Percentiles rank a stretch among this genome's conserved stretches.
phyloP scores from a whole-genome alignment of 2,888 invertebrate species.

The Tricholauxania praeusta region DNA sequence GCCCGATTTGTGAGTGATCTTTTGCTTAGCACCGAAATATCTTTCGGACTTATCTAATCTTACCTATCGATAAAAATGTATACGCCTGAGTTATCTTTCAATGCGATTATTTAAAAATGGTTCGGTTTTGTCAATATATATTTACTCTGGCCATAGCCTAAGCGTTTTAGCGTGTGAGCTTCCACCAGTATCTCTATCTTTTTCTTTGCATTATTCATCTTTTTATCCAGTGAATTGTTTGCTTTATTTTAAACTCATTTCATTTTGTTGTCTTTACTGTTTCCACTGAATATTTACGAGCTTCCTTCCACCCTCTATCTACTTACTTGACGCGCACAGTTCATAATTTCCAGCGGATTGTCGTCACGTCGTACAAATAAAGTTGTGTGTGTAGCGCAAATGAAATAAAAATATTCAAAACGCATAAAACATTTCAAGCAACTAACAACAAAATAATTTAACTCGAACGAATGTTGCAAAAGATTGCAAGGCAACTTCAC shows the following conservation, averaged over 20 bases:
- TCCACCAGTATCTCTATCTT: conserved; percentile 25
- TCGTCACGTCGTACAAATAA: conserved; percentile 40
- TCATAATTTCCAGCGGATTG: conserved; percentile 17
- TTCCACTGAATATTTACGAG: conserved; percentile 33
- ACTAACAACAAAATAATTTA: conserved; percentile 4
- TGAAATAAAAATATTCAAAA: conserved; percentile 42
- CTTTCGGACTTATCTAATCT: too few relatives aligned
- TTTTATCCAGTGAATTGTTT: conserved; percentile 37
- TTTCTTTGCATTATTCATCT: conserved; percentile 34
- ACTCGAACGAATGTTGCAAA: neutral
- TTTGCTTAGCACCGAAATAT: too few relatives aligned
- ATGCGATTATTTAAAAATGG: too few relatives aligned
- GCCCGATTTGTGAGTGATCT: too few relatives aligned
- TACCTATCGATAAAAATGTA: too few relatives aligned
- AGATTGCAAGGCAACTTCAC: neutral
- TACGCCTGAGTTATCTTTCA: too few relatives aligned
- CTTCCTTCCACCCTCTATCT: conserved; percentile 4
- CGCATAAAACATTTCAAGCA: conserved; percentile 37
- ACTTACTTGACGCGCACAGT: neutral
- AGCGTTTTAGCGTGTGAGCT: neutral
- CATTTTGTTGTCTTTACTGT: conserved; percentile 34
- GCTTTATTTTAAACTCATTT: conserved; percentile 28
- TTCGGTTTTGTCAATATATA: too few relatives aligned
- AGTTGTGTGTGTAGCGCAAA: conserved; percentile 22
- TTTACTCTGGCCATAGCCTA: neutral